phyloP scores from a whole-genome alignment of 1,140 invertebrate genomes.

The Campoletis sonorensis region DNA sequence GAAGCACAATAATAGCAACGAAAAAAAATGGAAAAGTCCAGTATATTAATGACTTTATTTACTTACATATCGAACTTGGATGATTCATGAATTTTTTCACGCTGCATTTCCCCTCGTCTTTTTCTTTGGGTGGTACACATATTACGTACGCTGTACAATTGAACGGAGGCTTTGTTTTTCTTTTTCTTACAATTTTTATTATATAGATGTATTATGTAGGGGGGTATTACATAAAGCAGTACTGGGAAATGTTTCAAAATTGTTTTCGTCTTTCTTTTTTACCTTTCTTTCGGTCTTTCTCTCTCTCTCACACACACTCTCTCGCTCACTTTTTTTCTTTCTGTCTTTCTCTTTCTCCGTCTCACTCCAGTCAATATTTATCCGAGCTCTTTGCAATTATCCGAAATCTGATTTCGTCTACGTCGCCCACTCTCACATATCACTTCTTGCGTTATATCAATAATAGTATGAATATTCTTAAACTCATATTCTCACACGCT shows the following conservation, averaged over 20 bases:
- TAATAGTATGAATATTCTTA: conserved; percentile 51
- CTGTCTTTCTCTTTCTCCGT: not conserved
- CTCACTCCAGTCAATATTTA: conserved; percentile 15
- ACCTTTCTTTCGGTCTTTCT: not conserved
- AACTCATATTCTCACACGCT: conserved; percentile 19
- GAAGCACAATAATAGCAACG: no score
- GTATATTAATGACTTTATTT: no score
- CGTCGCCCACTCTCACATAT: conserved; percentile 53
- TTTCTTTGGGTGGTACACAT: no score
- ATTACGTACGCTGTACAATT: not conserved
- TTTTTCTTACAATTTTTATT: conserved; percentile 44
- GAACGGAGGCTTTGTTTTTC: not conserved
- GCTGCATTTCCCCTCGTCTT: no score
- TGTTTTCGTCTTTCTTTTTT: conserved; percentile 49
- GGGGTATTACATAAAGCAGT: conserved; percentile 74
- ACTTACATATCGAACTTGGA: no score
- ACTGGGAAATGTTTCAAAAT: conserved; percentile 69
- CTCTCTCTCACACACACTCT: conserved; percentile 17
- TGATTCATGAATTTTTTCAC: no score
- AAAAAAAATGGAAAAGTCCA: no score
- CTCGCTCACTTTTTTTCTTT: no score
- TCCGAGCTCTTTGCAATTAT: conserved; percentile 49
- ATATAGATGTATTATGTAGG: conserved; percentile 64
- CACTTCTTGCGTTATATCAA: conserved; percentile 53
- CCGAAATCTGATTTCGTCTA: conserved; percentile 63